A percentile compares a stretch with the other conserved stretches of the same genome.
phyloP scores from a whole-genome alignment of 2,888 invertebrate species.

The Drosophila lutescens region DNA sequence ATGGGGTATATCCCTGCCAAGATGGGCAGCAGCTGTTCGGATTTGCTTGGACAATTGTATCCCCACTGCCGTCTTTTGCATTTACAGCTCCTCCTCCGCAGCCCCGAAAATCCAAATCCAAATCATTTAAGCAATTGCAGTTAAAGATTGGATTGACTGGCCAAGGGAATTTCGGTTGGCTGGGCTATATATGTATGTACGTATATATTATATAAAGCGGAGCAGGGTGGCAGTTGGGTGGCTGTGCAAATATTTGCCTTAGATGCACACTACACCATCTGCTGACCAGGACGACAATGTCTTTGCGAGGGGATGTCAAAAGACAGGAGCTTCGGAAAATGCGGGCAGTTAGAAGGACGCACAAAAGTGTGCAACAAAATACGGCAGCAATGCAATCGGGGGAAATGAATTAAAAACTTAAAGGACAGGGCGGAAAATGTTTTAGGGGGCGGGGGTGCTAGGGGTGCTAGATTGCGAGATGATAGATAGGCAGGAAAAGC shows the following conservation, averaged over 20 bases:
- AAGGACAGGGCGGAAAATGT: slow-evolving; percentile 1
- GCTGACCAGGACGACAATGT: slow-evolving; percentile 36
- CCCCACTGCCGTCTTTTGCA: slow-evolving; percentile 1
- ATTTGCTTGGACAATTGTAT: slow-evolving; percentile 9
- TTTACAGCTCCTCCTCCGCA: background rate
- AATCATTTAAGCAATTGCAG: slow-evolving; percentile 37
- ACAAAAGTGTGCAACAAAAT: slow-evolving; percentile 26
- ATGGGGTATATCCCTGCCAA: background rate
- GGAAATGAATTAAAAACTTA: slow-evolving; percentile 29
- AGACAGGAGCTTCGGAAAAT: slow-evolving; percentile 8
- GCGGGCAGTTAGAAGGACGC: slow-evolving; percentile 18
- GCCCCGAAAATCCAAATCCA: background rate
- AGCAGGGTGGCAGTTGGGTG: background rate
- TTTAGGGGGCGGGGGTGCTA: background rate
- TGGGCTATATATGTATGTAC: slow-evolving; percentile 6
- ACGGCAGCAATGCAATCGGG: slow-evolving; percentile 26
- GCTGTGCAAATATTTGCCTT: slow-evolving; percentile 18
- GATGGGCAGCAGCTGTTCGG: slow-evolving; percentile 28
- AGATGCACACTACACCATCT: slow-evolving; percentile 14
- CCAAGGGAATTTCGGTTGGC: slow-evolving; percentile 16
- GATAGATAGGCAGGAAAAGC: slow-evolving; percentile 8
- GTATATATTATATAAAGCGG: too few relatives aligned
- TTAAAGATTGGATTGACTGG: slow-evolving; percentile 34
- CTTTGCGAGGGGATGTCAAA: slow-evolving; percentile 10
- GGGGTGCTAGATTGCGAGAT: background rate